A percentile compares a stretch with the other conserved stretches of the same genome.
phyloP scores from a whole-genome alignment of 2,797 vertebrate genomes.

The Bufotes viridis region DNA sequence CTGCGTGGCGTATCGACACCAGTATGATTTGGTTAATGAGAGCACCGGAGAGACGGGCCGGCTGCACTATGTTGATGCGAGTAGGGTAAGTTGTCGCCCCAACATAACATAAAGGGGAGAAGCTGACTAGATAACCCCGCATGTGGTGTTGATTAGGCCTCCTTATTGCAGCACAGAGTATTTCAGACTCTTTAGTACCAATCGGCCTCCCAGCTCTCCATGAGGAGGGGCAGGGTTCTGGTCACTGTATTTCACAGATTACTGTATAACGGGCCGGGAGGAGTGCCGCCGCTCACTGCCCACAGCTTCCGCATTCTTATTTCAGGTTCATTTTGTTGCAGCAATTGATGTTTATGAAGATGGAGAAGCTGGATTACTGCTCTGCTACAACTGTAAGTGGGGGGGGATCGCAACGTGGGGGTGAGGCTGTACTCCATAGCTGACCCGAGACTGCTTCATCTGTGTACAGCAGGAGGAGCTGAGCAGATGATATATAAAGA shows the following conservation, averaged over 20 bases:
- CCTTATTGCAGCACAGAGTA: too few species aligned
- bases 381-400: constrained; percentile 98
- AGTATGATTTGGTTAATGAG: constrained; percentile 96
- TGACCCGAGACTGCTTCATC: constrained; percentile 67
- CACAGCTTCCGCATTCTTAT: constrained; percentile 66
- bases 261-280: not conserved
- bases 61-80: constrained; percentile 91
- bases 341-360: constrained; percentile 99
- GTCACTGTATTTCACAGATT: too few species aligned
- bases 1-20: constrained; percentile 95
- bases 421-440: constrained; percentile 84
- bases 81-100: constrained; percentile 80
- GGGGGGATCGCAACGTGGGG: constrained; percentile 71
- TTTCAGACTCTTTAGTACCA: too few species aligned
- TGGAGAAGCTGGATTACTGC: constrained; percentile 91
- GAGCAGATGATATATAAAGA: too few species aligned
- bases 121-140: too few species aligned
- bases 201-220: too few species aligned
- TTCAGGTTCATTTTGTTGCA: constrained; percentile 96
- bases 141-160: too few species aligned
- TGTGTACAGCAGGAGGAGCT: too few species aligned
- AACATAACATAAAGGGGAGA: too few species aligned
- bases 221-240: too few species aligned
- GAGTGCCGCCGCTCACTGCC: not conserved
- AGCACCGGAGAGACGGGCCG: constrained; percentile 94